Evolutionary conservation across 2,797 vertebrate species (phyloP).

Genomic region (Steatocranus sp.): DNA sequence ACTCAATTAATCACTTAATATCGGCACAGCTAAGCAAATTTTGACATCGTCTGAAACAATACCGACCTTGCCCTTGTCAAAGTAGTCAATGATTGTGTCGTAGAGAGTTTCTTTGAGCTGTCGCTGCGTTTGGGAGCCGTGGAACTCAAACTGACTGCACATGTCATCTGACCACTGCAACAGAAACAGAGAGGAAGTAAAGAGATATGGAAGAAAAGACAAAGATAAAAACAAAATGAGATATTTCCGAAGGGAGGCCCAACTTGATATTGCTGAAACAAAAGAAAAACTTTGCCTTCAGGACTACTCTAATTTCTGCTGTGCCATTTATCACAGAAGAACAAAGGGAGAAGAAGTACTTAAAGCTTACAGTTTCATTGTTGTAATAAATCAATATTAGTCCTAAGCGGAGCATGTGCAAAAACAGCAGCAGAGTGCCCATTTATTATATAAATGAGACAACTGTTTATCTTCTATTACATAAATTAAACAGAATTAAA

Average conservation of each 20-base stretch:
- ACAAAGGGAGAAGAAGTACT: background rate
- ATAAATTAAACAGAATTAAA: background rate
- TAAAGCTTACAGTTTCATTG: background rate
- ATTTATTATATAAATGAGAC: conserved; percentile 20
- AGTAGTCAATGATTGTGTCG: conserved; percentile 94
- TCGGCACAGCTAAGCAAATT: background rate
- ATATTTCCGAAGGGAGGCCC: background rate
- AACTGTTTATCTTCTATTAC: conserved; percentile 9
- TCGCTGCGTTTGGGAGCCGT: conserved; percentile 87
- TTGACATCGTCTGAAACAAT: background rate
- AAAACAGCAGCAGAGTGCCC: background rate
- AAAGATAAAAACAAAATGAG: background rate
- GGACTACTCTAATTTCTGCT: background rate
- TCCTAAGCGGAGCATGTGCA: background rate
- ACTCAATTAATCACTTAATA: background rate
- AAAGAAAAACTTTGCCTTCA: background rate
- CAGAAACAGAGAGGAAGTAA: background rate
- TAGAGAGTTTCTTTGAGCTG: conserved; percentile 94
- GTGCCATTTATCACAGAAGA: conserved; percentile 10
- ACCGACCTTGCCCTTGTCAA: conserved; percentile 96
- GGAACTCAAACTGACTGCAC: conserved; percentile 88
- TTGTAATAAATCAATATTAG: conserved; percentile 34
- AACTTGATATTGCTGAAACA: background rate
- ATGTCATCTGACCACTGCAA: conserved; percentile 93
- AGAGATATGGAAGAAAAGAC: background rate